Base-by-base conservation (phyloP, 2,113 vertebrate species). In the Mirza zaza region DNA sequence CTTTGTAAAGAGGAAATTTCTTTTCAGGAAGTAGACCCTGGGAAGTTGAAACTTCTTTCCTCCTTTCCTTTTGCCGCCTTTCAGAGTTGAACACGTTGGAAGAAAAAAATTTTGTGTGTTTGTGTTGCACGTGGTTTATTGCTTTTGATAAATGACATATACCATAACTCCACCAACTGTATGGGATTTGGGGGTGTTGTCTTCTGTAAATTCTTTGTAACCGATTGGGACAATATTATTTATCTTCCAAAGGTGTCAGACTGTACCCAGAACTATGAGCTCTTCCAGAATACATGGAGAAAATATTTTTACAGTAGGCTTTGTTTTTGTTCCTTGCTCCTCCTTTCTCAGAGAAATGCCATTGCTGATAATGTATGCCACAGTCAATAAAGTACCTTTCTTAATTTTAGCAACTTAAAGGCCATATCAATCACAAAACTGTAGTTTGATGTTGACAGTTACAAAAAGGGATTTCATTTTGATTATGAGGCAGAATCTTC, bases 1-100 rank as follows among this genome's bases (percentile, higher is more conserved):
- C 55, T 96, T 94, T 84, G 83, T 95, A 50, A 95, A 61, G 79
- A 95, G 65, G 94, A 94, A 75, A 75, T 75, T 61, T 90, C 27
- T 90, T 90, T 89, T 84, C 63, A 65, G 87, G 59, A 91, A 71
- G 75, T 34, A 21, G 12, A 36, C 3, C 34, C n/a, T 13, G 2
- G 63, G 81, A 90, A 81, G 59, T 13, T 70, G 50, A 83, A 79
- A 61, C 20, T 55, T 55, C 20, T 81, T 73, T 68, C 9, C 20
- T 27, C 39, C 3, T 59, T 84, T 39, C 34, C 36, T 92, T 91
- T 39, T 61, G 48, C 80, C 88, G 39, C 32, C 42, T 91, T 91
- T 85, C 25, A 42, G 42, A 70, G 17, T 2, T 87, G 63, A 84
- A 80, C 29, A 70, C 57, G 14, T 42, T 42, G 15, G 48, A 75